These are phyloP conservation scores for Daubentonia madagascariensis DNA, from an alignment of 2,113 vertebrate species.

Conservation along the genomic window DNA sequence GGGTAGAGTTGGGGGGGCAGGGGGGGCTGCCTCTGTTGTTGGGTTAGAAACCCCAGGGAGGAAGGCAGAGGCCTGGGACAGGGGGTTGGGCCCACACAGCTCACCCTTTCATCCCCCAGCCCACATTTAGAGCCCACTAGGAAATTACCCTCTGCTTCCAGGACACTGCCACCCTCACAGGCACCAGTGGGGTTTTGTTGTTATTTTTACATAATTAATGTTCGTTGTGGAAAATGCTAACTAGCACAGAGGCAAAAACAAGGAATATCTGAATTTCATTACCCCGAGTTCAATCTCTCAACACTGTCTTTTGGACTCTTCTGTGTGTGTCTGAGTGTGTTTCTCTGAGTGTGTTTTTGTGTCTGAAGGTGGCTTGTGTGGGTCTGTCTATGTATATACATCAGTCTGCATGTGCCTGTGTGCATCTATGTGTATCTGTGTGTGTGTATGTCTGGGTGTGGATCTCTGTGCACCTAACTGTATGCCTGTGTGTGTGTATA, in stretches of 20 bases:
- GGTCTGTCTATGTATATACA: not conserved
- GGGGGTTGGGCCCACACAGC: not conserved
- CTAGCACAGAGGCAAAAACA: not conserved
- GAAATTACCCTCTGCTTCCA: not conserved
- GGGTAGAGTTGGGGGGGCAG: fast-evolving
- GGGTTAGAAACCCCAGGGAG: not conserved
- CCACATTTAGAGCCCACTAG: not conserved
- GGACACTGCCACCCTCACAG: not conserved
- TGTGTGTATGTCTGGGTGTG: not conserved
- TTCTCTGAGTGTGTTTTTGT: not conserved
- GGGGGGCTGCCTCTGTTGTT: not conserved
- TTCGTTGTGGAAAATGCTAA: not conserved
- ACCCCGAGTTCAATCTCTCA: not conserved
- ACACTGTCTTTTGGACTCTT: not conserved
- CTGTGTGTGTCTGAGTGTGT: not conserved
- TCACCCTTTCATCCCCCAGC: not conserved
- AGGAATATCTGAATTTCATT: not conserved
- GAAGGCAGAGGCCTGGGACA: not conserved
- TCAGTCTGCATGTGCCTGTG: not conserved
- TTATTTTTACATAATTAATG: not conserved
- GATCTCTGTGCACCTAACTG: not conserved
- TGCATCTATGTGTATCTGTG: not conserved
- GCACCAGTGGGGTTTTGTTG: not conserved
- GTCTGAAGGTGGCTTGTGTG: not conserved
- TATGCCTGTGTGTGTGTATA: not conserved